Evolutionary conservation across 2,797 vertebrate species (phyloP).

Genomic region (Oreonectes daqikongensis): DNA sequence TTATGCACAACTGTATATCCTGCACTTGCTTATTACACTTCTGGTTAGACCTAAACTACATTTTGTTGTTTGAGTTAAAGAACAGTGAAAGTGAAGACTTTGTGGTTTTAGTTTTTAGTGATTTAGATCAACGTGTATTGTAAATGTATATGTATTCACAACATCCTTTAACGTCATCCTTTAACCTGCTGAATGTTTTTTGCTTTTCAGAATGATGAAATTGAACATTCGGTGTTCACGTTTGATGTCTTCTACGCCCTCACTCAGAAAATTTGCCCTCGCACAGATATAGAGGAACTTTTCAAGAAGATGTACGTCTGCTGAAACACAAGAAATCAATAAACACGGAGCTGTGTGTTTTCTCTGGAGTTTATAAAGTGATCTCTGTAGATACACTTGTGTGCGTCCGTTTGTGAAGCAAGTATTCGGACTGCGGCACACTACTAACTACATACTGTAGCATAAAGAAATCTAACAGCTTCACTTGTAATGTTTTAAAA

Average conservation of each 20-base stretch:
- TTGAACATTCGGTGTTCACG: constrained; percentile 91
- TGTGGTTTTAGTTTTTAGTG: neutral
- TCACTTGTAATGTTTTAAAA: constrained; percentile 76
- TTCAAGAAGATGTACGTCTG: constrained; percentile 94
- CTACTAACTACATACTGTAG: constrained; percentile 80
- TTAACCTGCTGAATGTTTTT: neutral
- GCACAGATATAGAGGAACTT: constrained; percentile 98
- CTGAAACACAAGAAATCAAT: neutral
- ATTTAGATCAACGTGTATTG: no score
- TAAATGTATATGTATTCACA: no score
- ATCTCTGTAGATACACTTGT: neutral
- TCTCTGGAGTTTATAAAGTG: neutral
- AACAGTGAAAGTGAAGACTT: no score
- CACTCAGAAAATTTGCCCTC: constrained; percentile 98
- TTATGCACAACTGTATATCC: no score
- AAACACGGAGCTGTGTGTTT: no score
- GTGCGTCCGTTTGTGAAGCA: neutral
- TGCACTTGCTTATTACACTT: no score
- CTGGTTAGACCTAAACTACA: no score
- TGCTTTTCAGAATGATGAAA: constrained; percentile 92
- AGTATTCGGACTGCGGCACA: neutral
- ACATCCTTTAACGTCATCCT: neutral
- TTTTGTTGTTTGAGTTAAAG: no score
- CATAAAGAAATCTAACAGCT: constrained; percentile 83
- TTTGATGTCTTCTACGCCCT: constrained; percentile 98